Conservation (phyloP, 2,797 vertebrate genomes). For the Hozukius guyotensis region DNA sequence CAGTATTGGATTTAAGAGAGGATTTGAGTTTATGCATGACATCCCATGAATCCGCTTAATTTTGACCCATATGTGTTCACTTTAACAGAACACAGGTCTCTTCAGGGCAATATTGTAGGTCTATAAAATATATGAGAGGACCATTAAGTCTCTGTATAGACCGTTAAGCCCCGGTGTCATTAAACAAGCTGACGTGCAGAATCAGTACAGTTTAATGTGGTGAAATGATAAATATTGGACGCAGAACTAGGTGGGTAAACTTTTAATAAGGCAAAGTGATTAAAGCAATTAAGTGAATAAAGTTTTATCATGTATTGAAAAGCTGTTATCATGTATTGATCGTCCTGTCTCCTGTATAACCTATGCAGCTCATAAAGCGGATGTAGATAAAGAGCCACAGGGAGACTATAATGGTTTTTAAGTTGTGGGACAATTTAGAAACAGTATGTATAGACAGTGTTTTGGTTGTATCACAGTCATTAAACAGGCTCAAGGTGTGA, state of each 20-base stretch:
- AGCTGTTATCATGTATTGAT: constrained; percentile 60
- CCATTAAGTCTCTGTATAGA: constrained; percentile 58
- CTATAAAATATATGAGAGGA: constrained; percentile 50
- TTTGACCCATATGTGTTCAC: constrained; percentile 21
- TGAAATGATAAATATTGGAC: constrained; percentile 29
- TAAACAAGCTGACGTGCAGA: constrained; percentile 50
- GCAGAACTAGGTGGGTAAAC: neutral
- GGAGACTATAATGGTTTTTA: constrained; percentile 30
- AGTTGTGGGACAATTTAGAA: constrained; percentile 39
- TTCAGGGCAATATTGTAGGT: constrained; percentile 24
- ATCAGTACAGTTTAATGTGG: constrained; percentile 29
- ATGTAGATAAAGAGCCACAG: constrained; percentile 44
- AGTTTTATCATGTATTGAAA: constrained; percentile 28
- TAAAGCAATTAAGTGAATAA: constrained; percentile 32
- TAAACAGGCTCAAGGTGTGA: neutral
- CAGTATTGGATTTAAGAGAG: neutral
- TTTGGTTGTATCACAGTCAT: neutral
- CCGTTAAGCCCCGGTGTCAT: constrained; percentile 55
- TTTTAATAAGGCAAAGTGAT: constrained; percentile 41
- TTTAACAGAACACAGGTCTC: constrained; percentile 47
- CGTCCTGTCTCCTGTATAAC: constrained; percentile 14
- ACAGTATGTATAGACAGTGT: neutral
- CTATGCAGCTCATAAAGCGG: constrained; percentile 38
- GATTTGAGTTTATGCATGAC: neutral
- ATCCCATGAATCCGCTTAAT: constrained; percentile 9